Conservation (phyloP, 2,888 invertebrate genomes). For the Thymelicus acteon region DNA sequence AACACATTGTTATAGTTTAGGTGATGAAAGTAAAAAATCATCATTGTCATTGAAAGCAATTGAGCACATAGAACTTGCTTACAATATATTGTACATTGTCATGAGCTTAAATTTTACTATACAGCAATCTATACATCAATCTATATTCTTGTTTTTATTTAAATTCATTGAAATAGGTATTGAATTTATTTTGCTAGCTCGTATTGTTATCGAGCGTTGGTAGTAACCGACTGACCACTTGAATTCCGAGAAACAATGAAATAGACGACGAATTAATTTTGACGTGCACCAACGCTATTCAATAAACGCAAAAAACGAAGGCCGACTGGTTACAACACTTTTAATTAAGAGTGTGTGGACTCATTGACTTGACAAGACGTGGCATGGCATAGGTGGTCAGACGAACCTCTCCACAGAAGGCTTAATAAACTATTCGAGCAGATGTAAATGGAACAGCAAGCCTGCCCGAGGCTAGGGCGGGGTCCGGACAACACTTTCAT, state of each 20-base stretch:
- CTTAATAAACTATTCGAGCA: slow-evolving; percentile 81
- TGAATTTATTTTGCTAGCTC: background rate
- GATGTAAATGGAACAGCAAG: slow-evolving; percentile 81
- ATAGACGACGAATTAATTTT: slow-evolving; percentile 27
- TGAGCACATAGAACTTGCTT: background rate
- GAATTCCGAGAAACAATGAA: slow-evolving; percentile 32
- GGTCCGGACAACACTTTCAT: slow-evolving; percentile 83
- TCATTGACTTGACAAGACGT: slow-evolving; percentile 40
- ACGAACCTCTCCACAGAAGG: slow-evolving; percentile 68
- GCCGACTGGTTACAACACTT: slow-evolving; percentile 32
- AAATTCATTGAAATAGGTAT: background rate
- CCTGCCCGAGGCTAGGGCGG: slow-evolving; percentile 81
- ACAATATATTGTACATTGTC: background rate
- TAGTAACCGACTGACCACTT: background rate
- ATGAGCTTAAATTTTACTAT: background rate
- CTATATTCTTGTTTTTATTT: background rate
- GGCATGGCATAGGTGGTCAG: slow-evolving; percentile 43
- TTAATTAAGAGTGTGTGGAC: slow-evolving; percentile 38
- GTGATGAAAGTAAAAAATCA: background rate
- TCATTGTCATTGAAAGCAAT: too few relatives aligned
- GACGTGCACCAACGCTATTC: slow-evolving; percentile 36
- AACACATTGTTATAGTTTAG: background rate
- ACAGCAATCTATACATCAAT: background rate
- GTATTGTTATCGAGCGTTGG: slow-evolving; percentile 1
- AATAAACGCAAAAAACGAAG: slow-evolving; percentile 35